Base-by-base conservation (phyloP, 2,888 invertebrate species). In the Andrena fulva region DNA sequence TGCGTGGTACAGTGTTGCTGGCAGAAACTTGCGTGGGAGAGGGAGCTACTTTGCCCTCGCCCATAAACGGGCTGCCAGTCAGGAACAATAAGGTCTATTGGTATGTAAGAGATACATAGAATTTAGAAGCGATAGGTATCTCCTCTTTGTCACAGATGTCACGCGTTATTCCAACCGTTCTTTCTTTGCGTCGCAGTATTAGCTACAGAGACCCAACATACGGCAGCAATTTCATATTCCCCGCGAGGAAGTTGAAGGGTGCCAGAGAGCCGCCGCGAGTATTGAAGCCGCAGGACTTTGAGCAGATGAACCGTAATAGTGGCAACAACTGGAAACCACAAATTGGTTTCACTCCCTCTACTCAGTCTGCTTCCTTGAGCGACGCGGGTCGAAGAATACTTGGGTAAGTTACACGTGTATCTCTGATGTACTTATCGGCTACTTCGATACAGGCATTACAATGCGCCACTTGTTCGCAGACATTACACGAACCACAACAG, bases 171-270 rank as follows among this genome's bases (percentile, higher is more conserved):
- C 8, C 16, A 10, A 3, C 20, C 29, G 8, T 62, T 52, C 6
- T 60, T 29, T 2, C 64, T 77, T 42, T 0, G 42, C 66, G 91
- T 95, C 94, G 95, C 84, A 96, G 97, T 92, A 96, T 97, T 2
- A 95, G 96, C 74, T 99, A 95, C 94, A 94, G 96, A 75, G 98
- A 99, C 95, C 98, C 98, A 0, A 95, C 95, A 89, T 99, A 96
- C 94, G 95, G 95, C 0, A 95, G 95, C 2, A 96, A 96, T 89
- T 97, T 96, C 93, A 95, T 97, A 59, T 99, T 98, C 94, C 96
- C 96, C n/a, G 97, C 99, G 56, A 95, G 94, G 27, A 94, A 96
- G 74, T 95, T 97, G 50, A 94, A 95, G 78, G 96, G 96, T 2
- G 97, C 96, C 24, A 95, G 95, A 76, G 96, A 97, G 87, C 98